Base-by-base conservation (phyloP, 2,888 invertebrate species). In the Nemoura dubitans region DNA sequence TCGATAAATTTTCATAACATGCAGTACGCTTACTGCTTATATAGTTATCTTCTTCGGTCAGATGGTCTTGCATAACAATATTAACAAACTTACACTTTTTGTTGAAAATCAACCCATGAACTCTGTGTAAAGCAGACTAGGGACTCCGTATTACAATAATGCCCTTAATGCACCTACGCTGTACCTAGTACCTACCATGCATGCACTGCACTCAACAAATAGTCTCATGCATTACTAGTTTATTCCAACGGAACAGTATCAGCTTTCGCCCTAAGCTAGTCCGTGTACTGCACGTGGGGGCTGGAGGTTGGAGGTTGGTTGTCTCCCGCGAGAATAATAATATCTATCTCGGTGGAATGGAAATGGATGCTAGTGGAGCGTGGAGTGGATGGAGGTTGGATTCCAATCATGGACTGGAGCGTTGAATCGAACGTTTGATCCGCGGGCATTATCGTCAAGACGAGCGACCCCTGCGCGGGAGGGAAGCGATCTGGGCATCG, bases 281-380 rank as follows among this genome's bases (percentile, higher is more conserved):
- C 59, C 16, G 36, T 10, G 36, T 36, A 10, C n/a, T 59, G 21
- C 59, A 59, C 14, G 59, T 21, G 16, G 1, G 59, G 1, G 21
- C 10, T 21, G 36, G 59, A 59, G 16, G 59, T 21, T n/a, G n/a
- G n/a, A n/a, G 14, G 16, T 36, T 36, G 2, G 10, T 7, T 59
- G 21, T 21, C 59, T 21, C 59, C 59, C 59, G 10, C 59, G 59
- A 59, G 59, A 59, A 59, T 59, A 59, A 59, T 59, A 59, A 59
- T 59, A 59, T 59, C 59, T 59, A 59, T 59, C 59, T 59, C 59
- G 59, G 59, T 59, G 59, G 59, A 59, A 59, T 59, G 59, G 59
- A 59, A 59, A 59, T 59, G 59, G 59, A 36, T 36, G 36, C 2
- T 1, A 59, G 14, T 7, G 21, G 59, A 10, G 59, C 59, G 59